Evolutionary conservation across 2,113 vertebrate species (phyloP).

Genomic region (Petroica traversi): DNA sequence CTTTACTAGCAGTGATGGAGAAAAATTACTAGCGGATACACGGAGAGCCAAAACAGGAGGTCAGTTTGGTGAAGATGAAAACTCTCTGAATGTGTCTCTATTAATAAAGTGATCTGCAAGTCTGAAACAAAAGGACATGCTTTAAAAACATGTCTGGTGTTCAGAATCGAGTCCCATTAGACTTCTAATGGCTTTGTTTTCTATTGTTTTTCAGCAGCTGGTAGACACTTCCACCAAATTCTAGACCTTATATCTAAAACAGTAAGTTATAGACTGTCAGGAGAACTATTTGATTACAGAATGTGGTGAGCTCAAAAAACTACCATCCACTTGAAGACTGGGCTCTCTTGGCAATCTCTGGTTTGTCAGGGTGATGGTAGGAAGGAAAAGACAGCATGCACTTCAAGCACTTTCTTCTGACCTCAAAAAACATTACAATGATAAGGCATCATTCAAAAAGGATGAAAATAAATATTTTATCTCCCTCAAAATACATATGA

Average conservation of each 20-base stretch:
- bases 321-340: neutral
- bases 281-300: neutral
- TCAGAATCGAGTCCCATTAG: neutral
- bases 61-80: conserved; percentile 1
- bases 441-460: neutral
- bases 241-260: neutral
- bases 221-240: neutral
- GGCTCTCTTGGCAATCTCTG: neutral
- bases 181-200: neutral
- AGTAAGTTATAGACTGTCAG: neutral
- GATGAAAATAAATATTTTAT: neutral
- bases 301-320: neutral
- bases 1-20: conserved; percentile 20
- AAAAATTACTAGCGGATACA: conserved; percentile 21
- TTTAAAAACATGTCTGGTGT: neutral
- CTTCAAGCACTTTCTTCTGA: neutral
- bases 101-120: neutral
- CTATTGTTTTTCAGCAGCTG: neutral
- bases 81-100: neutral
- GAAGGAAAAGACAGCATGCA: neutral
- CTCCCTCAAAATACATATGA: neutral
- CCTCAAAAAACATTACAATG: neutral
- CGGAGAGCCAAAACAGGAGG: conserved; percentile 1
- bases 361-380: neutral
- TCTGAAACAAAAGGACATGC: neutral